A percentile compares a stretch with the other conserved stretches of the same genome.
These are phyloP conservation scores for Carterocephalus palaemon DNA, from an alignment of 2,888 invertebrate species.

Conservation along the genomic window DNA sequence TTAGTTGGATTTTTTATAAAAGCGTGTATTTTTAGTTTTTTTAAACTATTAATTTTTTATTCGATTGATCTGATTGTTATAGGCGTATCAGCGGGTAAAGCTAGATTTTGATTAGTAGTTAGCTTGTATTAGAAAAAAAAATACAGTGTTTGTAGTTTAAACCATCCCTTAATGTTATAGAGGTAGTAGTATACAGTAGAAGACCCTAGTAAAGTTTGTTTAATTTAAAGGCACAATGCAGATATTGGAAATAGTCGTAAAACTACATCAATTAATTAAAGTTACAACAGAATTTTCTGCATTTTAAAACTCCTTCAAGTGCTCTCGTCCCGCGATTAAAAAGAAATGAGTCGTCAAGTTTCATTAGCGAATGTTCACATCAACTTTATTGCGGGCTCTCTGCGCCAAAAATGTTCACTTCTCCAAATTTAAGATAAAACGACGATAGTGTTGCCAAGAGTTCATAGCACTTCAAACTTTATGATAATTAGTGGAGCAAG, in stretches of 20 bases:
- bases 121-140: no score
- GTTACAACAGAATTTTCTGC: not conserved
- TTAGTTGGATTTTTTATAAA: no score
- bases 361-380: conserved; percentile 23
- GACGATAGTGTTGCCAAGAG: conserved; percentile 25
- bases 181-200: no score
- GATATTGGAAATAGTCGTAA: not conserved
- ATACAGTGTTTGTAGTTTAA: no score
- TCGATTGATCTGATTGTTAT: no score
- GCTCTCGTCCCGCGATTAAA: conserved; percentile 21
- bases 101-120: no score
- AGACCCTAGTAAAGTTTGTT: no score
- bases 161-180: no score
- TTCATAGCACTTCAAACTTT: conserved; percentile 33
- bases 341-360: conserved; percentile 21
- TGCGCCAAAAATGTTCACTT: conserved; percentile 24
- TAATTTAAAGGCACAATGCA: no score
- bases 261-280: not conserved
- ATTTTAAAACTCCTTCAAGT: conserved; percentile 11
- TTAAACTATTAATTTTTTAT: no score
- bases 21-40: no score
- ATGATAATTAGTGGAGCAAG: conserved; percentile 60
- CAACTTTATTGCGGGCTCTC: conserved; percentile 21
- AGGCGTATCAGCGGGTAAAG: no score
- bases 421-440: conserved; percentile 24